Conservation (phyloP, 2,888 invertebrate genomes). For the Acleris sparsana region DNA sequence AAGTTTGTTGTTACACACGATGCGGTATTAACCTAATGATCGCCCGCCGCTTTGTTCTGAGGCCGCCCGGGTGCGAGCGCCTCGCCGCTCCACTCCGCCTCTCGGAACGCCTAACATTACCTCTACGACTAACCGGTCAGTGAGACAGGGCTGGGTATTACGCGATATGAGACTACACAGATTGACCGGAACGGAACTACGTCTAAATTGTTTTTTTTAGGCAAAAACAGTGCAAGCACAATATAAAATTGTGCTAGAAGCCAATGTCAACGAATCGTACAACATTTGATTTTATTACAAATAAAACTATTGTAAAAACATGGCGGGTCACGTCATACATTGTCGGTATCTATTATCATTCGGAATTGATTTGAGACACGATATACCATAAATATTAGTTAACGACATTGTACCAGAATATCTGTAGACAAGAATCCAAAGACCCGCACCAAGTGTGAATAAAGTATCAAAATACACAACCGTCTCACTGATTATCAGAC, state of each 20-base stretch:
- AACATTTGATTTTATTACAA: no score
- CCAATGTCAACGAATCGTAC: no score
- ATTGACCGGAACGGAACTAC: not conserved
- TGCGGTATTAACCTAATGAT: slow-evolving; percentile 71
- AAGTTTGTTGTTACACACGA: slow-evolving; percentile 77
- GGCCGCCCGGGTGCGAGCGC: slow-evolving; percentile 50
- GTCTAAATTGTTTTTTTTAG: not conserved
- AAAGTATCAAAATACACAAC: slow-evolving; percentile 39
- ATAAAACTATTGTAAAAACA: slow-evolving; percentile 3
- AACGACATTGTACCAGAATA: slow-evolving; percentile 9
- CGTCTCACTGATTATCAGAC: slow-evolving; percentile 56
- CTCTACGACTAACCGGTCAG: slow-evolving; percentile 52
- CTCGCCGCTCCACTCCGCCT: slow-evolving; percentile 46
- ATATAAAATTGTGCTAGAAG: not conserved
- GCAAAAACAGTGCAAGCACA: not conserved
- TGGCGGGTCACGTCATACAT: slow-evolving; percentile 29
- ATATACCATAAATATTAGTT: not conserved
- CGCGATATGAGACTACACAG: not conserved
- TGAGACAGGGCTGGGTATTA: slow-evolving; percentile 51
- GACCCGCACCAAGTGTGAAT: not conserved
- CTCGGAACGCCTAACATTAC: slow-evolving; percentile 43
- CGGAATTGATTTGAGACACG: slow-evolving; percentile 24
- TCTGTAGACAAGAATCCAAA: not conserved
- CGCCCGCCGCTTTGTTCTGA: slow-evolving; percentile 62
- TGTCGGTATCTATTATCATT: slow-evolving; percentile 3